Base-by-base conservation (phyloP, 53 echinoderm and acorn worm genomes). In the Arbacia lixula region DNA sequence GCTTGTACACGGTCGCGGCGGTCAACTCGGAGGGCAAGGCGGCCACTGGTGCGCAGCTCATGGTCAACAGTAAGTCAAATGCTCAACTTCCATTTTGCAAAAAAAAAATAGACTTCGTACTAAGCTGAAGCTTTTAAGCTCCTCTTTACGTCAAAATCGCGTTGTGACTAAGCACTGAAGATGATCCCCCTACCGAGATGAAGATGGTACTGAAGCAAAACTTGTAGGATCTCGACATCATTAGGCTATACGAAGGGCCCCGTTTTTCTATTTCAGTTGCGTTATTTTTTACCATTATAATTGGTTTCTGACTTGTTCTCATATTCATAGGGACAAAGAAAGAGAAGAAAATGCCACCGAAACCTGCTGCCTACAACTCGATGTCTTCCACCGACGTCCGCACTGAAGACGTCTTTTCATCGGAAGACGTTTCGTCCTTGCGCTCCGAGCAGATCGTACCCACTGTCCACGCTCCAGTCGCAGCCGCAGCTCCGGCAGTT, bases 1-100 rank as follows among this genome's bases (percentile, higher is more conserved):
- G 98, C 2, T 60, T 83, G 37, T 98, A 98, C 60, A 90, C 92
- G 21, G 91, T 89, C 67, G 84, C 88, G 62, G 66, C 89, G 27
- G 84, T 33, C 6, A 98, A 98, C 36, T 66, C 85, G 14, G 89
- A 88, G 4, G 98, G 98, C n/a, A 73, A 73, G 32, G 62, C 55
- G 21, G 74, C 86, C 11, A 75, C 86, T 20, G 76, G 86, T 12
- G 86, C 85, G 31, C 63, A 67, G 37, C 76, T 75, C 0, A 86
- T 76, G 12, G 72, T 86, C 5, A 74, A 74, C n/a, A 66, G 86
- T 86, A 64, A 57, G 65, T 69, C 19, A 3, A 71, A 10, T 41
- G 6, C 3, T 17, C 26, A n/a, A n/a, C n/a, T n/a, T n/a, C n/a
- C n/a, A n/a, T n/a, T n/a, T n/a, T n/a, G n/a, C n/a, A n/a, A n/a